Conservation (phyloP, 2,888 invertebrate genomes). For the Microctonus brassicae region DNA sequence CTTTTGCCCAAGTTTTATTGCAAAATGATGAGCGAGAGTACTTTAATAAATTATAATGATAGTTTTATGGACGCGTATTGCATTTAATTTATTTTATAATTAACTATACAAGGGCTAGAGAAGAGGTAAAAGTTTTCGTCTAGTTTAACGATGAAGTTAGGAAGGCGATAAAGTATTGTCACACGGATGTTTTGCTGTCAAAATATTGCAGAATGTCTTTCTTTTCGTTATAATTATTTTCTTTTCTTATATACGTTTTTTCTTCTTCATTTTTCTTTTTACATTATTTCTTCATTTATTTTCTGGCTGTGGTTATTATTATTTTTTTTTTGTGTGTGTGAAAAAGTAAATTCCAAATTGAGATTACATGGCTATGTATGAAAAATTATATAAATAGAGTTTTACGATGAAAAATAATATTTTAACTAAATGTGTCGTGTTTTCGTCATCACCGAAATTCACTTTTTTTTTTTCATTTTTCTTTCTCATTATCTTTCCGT, state of each 20-base stretch:
- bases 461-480: background rate
- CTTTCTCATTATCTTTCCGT: too few relatives aligned
- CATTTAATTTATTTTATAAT: constrained; percentile 3
- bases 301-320: background rate
- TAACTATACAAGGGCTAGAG: background rate
- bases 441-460: background rate
- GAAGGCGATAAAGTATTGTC: background rate
- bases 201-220: background rate
- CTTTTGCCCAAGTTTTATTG: constrained; percentile 55
- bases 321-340: too few relatives aligned
- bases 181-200: background rate
- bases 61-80: constrained; percentile 36
- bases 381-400: background rate
- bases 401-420: background rate
- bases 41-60: constrained; percentile 48
- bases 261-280: background rate
- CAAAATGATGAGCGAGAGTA: constrained; percentile 52
- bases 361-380: background rate
- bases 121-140: background rate
- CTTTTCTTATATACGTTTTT: too few relatives aligned
- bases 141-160: background rate
- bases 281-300: background rate
- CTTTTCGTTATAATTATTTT: too few relatives aligned
- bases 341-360: background rate
- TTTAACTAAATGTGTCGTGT: constrained; percentile 11